phyloP scores from a whole-genome alignment of 2,113 vertebrate species.

The Anseranas semipalmata region DNA sequence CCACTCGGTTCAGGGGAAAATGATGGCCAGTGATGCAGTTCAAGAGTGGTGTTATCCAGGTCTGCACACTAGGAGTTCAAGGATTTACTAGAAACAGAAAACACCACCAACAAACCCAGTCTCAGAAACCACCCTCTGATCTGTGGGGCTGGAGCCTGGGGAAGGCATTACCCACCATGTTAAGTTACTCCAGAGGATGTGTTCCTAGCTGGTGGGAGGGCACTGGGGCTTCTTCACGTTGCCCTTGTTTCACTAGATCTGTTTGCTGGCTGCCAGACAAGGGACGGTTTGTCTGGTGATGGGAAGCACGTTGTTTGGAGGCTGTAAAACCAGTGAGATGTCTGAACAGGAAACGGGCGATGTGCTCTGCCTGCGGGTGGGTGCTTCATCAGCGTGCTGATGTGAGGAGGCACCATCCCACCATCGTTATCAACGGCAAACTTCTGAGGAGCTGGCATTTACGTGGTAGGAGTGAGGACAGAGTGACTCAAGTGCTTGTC shows the following conservation, averaged over 20 bases:
- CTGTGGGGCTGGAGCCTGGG: not conserved
- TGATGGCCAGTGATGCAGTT: not conserved
- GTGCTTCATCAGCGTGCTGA: not conserved
- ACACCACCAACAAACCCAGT: not conserved
- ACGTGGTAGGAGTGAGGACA: not conserved
- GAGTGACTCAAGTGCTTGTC: not conserved
- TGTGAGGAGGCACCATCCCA: not conserved
- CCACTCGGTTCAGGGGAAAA: not conserved
- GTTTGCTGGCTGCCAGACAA: not conserved
- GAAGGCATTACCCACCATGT: not conserved
- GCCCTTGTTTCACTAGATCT: not conserved
- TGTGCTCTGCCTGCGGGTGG: not conserved
- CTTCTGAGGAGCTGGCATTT: not conserved
- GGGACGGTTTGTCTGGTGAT: not conserved
- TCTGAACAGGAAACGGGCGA: not conserved
- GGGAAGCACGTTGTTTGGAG: not conserved
- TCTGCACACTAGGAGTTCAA: not conserved
- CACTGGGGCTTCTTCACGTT: not conserved
- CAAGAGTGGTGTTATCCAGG: not conserved
- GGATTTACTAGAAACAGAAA: not conserved
- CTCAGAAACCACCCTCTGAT: not conserved
- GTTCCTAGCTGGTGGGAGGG: not conserved
- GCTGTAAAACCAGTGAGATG: not conserved
- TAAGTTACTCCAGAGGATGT: not conserved
- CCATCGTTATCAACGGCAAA: not conserved